phyloP scores from a whole-genome alignment of 2,113 vertebrate genomes.

The Caloenas nicobarica region DNA sequence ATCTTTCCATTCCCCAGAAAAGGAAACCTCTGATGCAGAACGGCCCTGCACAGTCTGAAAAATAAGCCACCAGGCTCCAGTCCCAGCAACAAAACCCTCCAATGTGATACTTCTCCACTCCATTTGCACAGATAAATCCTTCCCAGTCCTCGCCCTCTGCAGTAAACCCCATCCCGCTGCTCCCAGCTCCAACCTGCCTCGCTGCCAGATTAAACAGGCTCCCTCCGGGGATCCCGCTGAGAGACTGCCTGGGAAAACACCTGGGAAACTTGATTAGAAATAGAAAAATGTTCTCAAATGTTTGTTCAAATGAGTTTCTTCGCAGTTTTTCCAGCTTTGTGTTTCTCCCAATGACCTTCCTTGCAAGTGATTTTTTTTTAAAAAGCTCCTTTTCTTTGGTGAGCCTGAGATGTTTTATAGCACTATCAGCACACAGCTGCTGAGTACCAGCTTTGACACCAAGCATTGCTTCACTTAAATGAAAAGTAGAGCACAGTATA shows the following conservation, averaged over 20 bases:
- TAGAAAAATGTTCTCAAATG: background rate
- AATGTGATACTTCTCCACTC: background rate
- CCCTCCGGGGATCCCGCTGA: background rate
- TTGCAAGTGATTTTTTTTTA: background rate
- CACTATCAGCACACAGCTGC: background rate
- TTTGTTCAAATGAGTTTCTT: background rate
- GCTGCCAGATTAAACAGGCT: background rate
- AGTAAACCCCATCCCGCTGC: background rate
- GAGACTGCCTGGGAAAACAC: background rate
- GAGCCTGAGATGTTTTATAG: background rate
- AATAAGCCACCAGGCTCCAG: background rate
- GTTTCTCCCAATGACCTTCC: background rate
- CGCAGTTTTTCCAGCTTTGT: background rate
- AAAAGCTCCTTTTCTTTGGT: background rate
- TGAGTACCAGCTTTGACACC: background rate
- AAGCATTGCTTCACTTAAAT: background rate
- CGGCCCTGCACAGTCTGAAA: background rate
- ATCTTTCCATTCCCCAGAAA: background rate
- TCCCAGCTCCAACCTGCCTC: background rate
- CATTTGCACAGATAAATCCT: background rate
- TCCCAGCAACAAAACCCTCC: background rate
- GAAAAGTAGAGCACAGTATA: background rate
- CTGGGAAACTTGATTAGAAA: background rate
- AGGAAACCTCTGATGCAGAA: background rate
- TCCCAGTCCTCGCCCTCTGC: accelerated